Evolutionary conservation across 2,888 invertebrate species (phyloP), one percentile per base, ranked within the genome.

Genomic region (Plusia festucae): DNA sequence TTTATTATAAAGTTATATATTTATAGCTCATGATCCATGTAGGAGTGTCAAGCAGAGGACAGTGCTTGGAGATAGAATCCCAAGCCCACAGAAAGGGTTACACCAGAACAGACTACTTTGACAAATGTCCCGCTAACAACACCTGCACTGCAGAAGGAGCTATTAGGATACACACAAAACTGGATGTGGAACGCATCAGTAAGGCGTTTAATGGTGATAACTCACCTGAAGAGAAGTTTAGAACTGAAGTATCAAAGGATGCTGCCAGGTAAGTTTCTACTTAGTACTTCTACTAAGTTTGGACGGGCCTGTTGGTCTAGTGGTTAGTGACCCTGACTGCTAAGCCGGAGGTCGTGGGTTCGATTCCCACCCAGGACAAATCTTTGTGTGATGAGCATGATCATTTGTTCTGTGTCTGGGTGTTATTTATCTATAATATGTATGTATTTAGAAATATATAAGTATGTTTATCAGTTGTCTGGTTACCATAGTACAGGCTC

Each of bases 1-100:
- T 27, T 13, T 53, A 22, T 22, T 32, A 9, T 7, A 30, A n/a
- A 40, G 34, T 0, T 34, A 9, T 5, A 20, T 51, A 53, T 44
- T 54, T 24, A 9, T 52, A 98, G 97, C 91, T 98, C 60, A 96
- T 97, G 72, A 94, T 98, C 40, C 98, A 98, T 85, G 97, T 97
- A 4, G 98, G 98, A n/a, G 97, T 98, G 54, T 97, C 97, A 0
- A 85, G 93, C 44, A 78, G 89, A n/a, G 96, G 97, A 0, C 88
- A 93, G 40, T 95, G 95, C 79, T 86, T 98, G 27, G 96, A 96
- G 0, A 84, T 98, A 52, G 98, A 98, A 90, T 95, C 95, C 34
- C 93, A 92, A 65, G 97, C 97, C 1, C 95, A 96, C 82, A 94
- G 93, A 60, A 91, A 87, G 59, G 96, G 96, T 13, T 97, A 97